A percentile compares a stretch with the other conserved stretches of the same genome.
These are phyloP conservation scores for Phenganax marumi DNA, from an alignment of 92 coral and sea anemone species.

Conservation along the genomic window DNA sequence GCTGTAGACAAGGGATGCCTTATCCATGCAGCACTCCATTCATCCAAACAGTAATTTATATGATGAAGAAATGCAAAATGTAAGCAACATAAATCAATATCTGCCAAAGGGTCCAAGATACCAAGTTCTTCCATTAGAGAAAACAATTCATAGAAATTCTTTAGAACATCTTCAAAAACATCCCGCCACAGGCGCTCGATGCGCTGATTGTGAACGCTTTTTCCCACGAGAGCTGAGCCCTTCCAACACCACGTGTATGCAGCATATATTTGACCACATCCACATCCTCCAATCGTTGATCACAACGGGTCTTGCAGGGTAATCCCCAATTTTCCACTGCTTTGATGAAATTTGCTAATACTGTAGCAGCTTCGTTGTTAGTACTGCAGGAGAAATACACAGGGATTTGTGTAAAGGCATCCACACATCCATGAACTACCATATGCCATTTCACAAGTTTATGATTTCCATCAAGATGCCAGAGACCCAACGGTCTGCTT, in stretches of 20 bases:
- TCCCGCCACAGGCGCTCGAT: slow-evolving; percentile 47
- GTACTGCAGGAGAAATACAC: slow-evolving; percentile 48
- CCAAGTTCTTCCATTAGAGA: slow-evolving; percentile 53
- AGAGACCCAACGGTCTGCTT: slow-evolving; percentile 45
- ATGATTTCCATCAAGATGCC: slow-evolving; percentile 24
- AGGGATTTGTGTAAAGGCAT: slow-evolving; percentile 51
- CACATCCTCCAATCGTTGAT: slow-evolving; percentile 48
- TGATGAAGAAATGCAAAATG: slow-evolving; percentile 54
- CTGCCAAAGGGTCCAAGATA: slow-evolving; percentile 49
- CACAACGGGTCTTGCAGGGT: slow-evolving; percentile 35
- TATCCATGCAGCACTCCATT: slow-evolving; percentile 49
- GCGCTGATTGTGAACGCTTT: slow-evolving; percentile 15
- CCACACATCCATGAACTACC: slow-evolving; percentile 47
- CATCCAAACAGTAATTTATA: slow-evolving; percentile 49
- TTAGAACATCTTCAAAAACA: slow-evolving; percentile 53
- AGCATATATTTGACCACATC: slow-evolving; percentile 21
- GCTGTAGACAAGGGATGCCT: slow-evolving; percentile 45
- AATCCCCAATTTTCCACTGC: slow-evolving; percentile 59
- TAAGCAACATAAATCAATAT: slow-evolving; percentile 55
- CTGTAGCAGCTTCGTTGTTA: slow-evolving; percentile 52
- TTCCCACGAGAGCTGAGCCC: background rate
- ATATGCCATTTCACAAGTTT: slow-evolving; percentile 12
- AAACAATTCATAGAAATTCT: slow-evolving; percentile 52
- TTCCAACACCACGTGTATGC: slow-evolving; percentile 1
- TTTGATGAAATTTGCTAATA: slow-evolving; percentile 40